These are phyloP conservation scores for Nasonia giraulti DNA, from an alignment of 1,140 invertebrate genomes.

Conservation along the genomic window DNA sequence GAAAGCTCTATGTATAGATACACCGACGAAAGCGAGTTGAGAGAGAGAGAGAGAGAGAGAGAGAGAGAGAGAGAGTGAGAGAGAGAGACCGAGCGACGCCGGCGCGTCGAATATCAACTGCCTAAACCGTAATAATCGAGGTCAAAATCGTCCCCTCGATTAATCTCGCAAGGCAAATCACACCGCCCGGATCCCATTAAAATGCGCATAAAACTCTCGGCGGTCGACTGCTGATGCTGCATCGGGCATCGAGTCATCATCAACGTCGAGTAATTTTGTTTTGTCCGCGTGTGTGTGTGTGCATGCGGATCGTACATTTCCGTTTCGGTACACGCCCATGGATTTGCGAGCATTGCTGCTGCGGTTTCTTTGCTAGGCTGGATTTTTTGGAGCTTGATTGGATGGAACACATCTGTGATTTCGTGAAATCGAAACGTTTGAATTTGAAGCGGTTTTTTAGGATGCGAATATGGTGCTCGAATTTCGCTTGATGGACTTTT, in stretches of 20 bases:
- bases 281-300: neutral
- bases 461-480: neutral
- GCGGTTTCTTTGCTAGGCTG: neutral
- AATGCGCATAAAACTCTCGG: slow-evolving; percentile 49
- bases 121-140: slow-evolving; percentile 37
- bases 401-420: slow-evolving; percentile 3
- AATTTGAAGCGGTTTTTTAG: neutral
- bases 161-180: slow-evolving; percentile 43
- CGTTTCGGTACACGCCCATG: slow-evolving; percentile 22
- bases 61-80: neutral
- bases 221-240: slow-evolving; percentile 25
- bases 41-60: neutral
- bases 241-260: slow-evolving; percentile 44
- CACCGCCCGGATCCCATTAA: slow-evolving; percentile 45
- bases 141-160: slow-evolving; percentile 37
- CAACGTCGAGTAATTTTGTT: slow-evolving; percentile 52
- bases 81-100: neutral
- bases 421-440: slow-evolving; percentile 19
- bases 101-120: slow-evolving; percentile 6
- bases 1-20: slow-evolving; percentile 8
- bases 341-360: neutral
- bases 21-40: neutral
- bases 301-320: neutral
- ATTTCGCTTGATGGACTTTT: neutral
- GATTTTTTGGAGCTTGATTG: neutral